Evolutionary conservation across 2,888 invertebrate genomes (phyloP), one percentile per base, ranked within the genome.

Genomic region (Ochlodes sylvanus): DNA sequence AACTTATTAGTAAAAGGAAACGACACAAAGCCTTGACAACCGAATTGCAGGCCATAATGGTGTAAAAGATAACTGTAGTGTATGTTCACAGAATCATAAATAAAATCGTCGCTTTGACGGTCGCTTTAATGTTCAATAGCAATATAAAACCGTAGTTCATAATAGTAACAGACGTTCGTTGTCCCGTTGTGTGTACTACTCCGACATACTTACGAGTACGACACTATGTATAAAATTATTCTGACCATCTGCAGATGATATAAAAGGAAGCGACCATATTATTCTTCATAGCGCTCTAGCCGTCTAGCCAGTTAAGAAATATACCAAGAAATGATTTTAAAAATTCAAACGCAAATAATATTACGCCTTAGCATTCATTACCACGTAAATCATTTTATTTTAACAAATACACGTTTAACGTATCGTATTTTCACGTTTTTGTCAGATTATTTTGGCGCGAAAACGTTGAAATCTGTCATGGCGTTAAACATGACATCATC

Each of bases 131-230:
- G n/a, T n/a, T n/a, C 71, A 70, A 69, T 71, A 58, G 75, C 73
- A 63, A 76, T 78, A 77, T 77, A 77, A 76, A 75, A 74, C 77
- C 76, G 78, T 78, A 75, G 75, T 41, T 32, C 27, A 32, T 66
- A 66, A 54, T 52, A 54, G 42, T 66, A 42, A 74, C 75, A 74
- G 71, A 76, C 73, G 73, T 83, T 84, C 74, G 72, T 83, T 84
- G 72, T 84, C 84, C 87, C 85, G 88, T 88, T 89, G 87, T 79
- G 73, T 69, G 76, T 74, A 78, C 72, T 78, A 80, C 82, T 80
- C 71, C 71, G n/a, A 58, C 17, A 34, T 41, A 50, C 42, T 38
- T 70, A 63, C 70, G 58, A 71, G 21, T 70, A 63, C 70, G 58
- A 71, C 62, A 71, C 68, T 63, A 74, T 73, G 75, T 64, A 57